These are phyloP conservation scores for Elgaria multicarinata DNA, from an alignment of 2,113 vertebrate genomes.

Conservation along the genomic window DNA sequence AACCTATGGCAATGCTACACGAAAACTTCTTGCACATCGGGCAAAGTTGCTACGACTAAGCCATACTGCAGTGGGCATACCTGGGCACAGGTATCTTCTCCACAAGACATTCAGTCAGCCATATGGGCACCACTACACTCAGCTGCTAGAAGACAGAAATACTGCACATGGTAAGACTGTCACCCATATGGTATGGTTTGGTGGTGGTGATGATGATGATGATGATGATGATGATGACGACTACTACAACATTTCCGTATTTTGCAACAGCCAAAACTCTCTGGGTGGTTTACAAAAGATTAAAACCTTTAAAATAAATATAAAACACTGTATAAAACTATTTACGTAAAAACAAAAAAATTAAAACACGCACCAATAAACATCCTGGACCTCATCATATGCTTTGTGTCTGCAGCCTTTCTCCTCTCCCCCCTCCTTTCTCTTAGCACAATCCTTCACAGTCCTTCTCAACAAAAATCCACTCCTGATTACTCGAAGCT, in stretches of 20 bases:
- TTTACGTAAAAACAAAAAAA: too few relatives aligned
- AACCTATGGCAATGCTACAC: conserved; percentile 12
- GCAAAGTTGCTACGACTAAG: background rate
- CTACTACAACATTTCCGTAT: too few relatives aligned
- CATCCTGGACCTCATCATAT: too few relatives aligned
- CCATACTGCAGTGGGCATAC: background rate
- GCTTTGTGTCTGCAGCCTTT: background rate
- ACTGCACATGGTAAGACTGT: background rate
- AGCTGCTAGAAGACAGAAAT: background rate
- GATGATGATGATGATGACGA: too few relatives aligned
- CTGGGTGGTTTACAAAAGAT: too few relatives aligned
- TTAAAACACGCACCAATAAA: too few relatives aligned
- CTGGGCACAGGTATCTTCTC: background rate
- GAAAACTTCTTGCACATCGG: conserved; percentile 4
- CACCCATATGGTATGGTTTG: background rate
- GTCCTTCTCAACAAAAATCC: too few relatives aligned
- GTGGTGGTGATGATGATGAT: too few relatives aligned
- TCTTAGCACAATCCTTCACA: background rate
- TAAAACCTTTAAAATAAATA: too few relatives aligned
- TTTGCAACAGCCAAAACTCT: too few relatives aligned
- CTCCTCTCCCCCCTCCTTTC: background rate
- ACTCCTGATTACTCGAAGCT: too few relatives aligned
- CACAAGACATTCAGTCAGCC: background rate
- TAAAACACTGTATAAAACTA: too few relatives aligned
- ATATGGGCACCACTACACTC: background rate